phyloP scores from a whole-genome alignment of 1,140 invertebrate genomes.

The Bombus polaris region DNA sequence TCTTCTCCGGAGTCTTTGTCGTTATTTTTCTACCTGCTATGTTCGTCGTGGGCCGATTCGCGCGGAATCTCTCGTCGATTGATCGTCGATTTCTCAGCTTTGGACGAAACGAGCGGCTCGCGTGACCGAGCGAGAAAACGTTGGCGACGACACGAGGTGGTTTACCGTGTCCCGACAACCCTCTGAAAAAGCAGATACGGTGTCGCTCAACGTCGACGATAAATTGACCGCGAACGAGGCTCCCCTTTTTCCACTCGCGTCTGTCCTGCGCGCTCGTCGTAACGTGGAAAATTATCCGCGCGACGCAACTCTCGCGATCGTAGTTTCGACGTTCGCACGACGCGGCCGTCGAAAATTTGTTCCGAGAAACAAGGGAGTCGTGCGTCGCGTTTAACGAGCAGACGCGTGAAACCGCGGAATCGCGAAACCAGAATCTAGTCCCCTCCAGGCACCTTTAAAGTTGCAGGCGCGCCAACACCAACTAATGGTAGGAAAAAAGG shows the following conservation, averaged over 20 bases:
- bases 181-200: neutral
- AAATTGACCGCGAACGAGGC: conserved; percentile 13
- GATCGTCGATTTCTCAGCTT: conserved; percentile 20
- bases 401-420: neutral
- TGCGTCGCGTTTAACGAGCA: conserved; percentile 35
- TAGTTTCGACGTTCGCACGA: neutral
- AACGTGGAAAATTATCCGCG: neutral
- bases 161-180: neutral
- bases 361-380: conserved; percentile 17
- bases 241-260: neutral
- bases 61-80: conserved; percentile 26
- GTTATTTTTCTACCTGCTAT: neutral
- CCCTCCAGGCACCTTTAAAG: conserved; percentile 37
- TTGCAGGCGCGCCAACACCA: neutral
- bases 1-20: neutral
- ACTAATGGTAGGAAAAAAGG: neutral
- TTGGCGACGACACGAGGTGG: neutral
- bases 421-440: conserved; percentile 29
- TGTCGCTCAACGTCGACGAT: neutral
- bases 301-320: neutral
- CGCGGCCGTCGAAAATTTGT: too few species aligned
- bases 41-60: neutral
- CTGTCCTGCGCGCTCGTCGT: too few species aligned
- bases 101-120: neutral
- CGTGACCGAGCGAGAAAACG: neutral